A percentile compares a stretch with the other conserved stretches of the same genome.
phyloP scores from a whole-genome alignment of 2,888 invertebrate genomes.

The Bedellia somnulentella region DNA sequence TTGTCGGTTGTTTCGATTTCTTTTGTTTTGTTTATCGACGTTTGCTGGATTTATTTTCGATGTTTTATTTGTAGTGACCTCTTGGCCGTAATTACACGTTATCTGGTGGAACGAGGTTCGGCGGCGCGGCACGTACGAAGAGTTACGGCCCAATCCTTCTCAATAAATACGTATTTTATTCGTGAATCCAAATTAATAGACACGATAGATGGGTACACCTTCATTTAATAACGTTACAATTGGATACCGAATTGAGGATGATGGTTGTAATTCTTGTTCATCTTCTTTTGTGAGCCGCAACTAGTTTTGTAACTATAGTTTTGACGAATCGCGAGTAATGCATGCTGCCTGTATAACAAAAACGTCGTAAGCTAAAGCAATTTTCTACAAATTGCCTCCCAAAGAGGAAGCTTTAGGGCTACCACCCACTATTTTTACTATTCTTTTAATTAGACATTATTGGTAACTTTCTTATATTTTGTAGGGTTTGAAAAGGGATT shows the following conservation, averaged over 20 bases:
- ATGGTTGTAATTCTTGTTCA: constrained; percentile 41
- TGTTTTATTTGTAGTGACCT: constrained; percentile 53
- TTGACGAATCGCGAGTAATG: constrained; percentile 14
- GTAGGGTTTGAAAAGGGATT: too few relatives aligned
- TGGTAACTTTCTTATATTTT: too few relatives aligned
- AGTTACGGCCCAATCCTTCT: constrained; percentile 31
- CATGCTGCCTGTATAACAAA: constrained; percentile 21
- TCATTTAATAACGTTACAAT: constrained; percentile 52
- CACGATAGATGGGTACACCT: constrained; percentile 38
- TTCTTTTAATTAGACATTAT: constrained; percentile 3
- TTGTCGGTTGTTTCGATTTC: constrained; percentile 53
- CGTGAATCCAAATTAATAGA: constrained; percentile 54
- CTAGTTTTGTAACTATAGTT: too few relatives aligned
- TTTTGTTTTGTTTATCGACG: constrained; percentile 44
- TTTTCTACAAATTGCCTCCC: constrained; percentile 28
- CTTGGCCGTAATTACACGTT: constrained; percentile 49
- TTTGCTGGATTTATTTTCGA: constrained; percentile 27
- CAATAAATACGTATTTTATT: constrained; percentile 49
- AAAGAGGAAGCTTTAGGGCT: constrained; percentile 12
- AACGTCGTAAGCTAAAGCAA: constrained; percentile 20
- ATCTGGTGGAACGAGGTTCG: constrained; percentile 18
- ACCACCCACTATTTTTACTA: neutral
- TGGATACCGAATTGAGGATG: constrained; percentile 35
- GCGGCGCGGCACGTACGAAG: constrained; percentile 33
- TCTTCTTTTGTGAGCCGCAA: constrained; percentile 2